A percentile compares a stretch with the other conserved stretches of the same genome.
Evolutionary conservation across 2,888 invertebrate genomes (phyloP).

Genomic region (Lochmaea crataegi): DNA sequence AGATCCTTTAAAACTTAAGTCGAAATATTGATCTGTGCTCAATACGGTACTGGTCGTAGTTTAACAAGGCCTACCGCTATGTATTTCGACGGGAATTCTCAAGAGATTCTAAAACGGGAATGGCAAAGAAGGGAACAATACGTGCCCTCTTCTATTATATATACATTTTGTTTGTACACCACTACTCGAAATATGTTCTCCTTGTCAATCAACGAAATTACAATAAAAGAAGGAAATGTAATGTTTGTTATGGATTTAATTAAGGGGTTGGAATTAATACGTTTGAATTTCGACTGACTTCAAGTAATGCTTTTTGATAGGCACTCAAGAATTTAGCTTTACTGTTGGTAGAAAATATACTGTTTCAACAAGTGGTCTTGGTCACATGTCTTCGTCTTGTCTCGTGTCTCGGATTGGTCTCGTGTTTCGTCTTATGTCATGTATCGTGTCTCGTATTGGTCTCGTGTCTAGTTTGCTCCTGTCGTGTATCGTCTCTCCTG

Average conservation of each 20-base stretch:
- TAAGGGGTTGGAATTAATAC: background rate
- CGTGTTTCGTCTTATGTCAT: too few species aligned
- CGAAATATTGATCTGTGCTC: background rate
- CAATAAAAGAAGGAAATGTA: slow-evolving; percentile 5
- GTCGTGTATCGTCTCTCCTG: too few species aligned
- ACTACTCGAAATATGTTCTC: slow-evolving; percentile 18
- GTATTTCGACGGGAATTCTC: slow-evolving; percentile 25
- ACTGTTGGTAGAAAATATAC: too few species aligned
- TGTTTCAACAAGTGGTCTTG: too few species aligned
- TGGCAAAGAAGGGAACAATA: slow-evolving; percentile 26
- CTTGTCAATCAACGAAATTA: slow-evolving; percentile 8
- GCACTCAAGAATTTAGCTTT: too few species aligned
- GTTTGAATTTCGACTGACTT: too few species aligned
- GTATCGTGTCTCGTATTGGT: too few species aligned
- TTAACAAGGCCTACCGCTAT: slow-evolving; percentile 6
- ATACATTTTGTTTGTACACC: slow-evolving; percentile 19
- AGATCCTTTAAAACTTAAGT: background rate
- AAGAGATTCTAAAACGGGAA: slow-evolving; percentile 25
- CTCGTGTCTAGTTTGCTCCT: too few species aligned
- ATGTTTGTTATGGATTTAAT: background rate
- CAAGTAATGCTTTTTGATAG: too few species aligned
- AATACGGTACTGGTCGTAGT: background rate
- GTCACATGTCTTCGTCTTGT: too few species aligned
- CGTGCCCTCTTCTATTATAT: slow-evolving; percentile 24
- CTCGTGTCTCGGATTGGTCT: too few species aligned